These are phyloP conservation scores for Cyphomyrmex costatus DNA, from an alignment of 1,140 invertebrate genomes.

Conservation along the genomic window DNA sequence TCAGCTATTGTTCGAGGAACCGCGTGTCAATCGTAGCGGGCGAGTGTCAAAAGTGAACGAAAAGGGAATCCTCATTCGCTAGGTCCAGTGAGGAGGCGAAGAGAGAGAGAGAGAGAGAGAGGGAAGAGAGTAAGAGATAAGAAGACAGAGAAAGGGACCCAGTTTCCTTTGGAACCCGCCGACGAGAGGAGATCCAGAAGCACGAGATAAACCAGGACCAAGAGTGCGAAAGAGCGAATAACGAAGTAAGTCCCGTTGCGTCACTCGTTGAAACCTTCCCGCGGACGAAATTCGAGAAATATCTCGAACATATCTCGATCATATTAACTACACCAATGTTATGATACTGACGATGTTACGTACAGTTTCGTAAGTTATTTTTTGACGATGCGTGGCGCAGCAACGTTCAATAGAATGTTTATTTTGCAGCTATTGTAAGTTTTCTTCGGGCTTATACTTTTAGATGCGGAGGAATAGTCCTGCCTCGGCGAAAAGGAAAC, in stretches of 20 bases:
- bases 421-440: too few species aligned
- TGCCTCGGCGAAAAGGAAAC: too few species aligned
- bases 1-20: constrained; percentile 19
- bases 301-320: constrained; percentile 18
- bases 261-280: background rate
- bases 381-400: background rate
- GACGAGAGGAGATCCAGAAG: constrained; percentile 21
- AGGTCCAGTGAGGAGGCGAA: background rate
- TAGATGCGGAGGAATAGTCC: too few species aligned
- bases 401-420: background rate
- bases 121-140: background rate
- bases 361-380: constrained; percentile 2
- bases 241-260: constrained; percentile 58
- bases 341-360: background rate
- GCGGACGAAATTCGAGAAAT: constrained; percentile 39
- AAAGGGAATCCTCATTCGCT: constrained; percentile 8
- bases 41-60: constrained; percentile 60
- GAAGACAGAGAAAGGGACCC: constrained; percentile 8
- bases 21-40: constrained; percentile 42
- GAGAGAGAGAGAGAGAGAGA: background rate
- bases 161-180: constrained; percentile 12
- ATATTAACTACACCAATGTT: background rate
- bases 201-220: constrained; percentile 37
- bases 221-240: constrained; percentile 30
- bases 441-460: too few species aligned